Percentiles rank a stretch among this genome's conserved stretches.
Evolutionary conservation across 2,797 vertebrate genomes (phyloP).

Genomic region (Melanotaenia pygmaea): DNA sequence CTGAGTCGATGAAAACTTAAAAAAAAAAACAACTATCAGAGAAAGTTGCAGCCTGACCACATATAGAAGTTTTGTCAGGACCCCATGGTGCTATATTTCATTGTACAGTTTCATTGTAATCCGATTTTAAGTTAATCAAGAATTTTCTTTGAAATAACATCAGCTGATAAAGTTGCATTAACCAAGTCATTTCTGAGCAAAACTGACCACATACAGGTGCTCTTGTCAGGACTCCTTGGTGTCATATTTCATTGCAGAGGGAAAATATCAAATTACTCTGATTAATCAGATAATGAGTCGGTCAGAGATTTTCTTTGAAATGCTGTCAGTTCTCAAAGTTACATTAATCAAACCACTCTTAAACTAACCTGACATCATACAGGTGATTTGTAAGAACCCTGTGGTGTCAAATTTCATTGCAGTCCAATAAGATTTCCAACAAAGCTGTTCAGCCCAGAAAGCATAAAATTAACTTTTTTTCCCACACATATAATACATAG

Average conservation of each 20-base stretch:
- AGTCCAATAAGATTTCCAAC: neutral
- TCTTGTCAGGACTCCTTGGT: neutral
- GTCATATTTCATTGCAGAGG: neutral
- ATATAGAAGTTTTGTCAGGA: neutral
- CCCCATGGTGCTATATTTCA: neutral
- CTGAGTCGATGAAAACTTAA: neutral
- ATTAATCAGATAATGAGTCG: neutral
- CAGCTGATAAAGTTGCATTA: slow-evolving; percentile 1
- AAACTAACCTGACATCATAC: neutral
- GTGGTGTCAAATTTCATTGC: neutral
- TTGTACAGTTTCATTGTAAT: neutral
- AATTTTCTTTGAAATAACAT: neutral
- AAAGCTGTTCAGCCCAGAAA: neutral
- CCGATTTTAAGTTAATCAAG: neutral
- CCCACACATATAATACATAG: neutral
- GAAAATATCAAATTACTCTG: neutral
- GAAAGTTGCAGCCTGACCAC: neutral
- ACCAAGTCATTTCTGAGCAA: neutral
- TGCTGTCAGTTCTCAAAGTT: slow-evolving; percentile 6
- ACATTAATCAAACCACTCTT: neutral
- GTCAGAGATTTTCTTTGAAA: neutral
- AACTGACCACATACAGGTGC: slow-evolving; percentile 2
- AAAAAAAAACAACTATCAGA: slow-evolving; percentile 1
- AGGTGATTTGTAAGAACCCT: neutral
- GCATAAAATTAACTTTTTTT: neutral